Evolutionary conservation across 2,888 invertebrate species (phyloP).

Genomic region (Trisateles emortualis): DNA sequence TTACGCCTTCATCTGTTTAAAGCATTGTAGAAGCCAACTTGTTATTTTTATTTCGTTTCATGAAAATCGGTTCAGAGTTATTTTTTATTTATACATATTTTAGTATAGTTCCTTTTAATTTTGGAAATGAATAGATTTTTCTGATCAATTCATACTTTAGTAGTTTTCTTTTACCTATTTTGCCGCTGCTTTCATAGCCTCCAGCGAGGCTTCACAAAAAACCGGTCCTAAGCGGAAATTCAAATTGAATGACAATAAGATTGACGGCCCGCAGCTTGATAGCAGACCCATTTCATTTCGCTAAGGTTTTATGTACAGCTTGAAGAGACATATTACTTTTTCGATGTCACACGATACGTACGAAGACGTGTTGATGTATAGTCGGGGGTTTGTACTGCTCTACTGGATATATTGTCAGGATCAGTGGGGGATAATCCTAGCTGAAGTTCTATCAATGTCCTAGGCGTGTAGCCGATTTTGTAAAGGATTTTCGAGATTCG

Average conservation of each 20-base stretch:
- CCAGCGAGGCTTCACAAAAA: constrained; percentile 63
- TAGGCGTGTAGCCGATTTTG: constrained; percentile 13
- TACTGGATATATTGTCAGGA: constrained; percentile 34
- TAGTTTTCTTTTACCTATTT: neutral
- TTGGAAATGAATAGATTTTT: too few relatives aligned
- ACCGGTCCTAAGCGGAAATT: constrained; percentile 77
- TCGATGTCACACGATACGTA: constrained; percentile 54
- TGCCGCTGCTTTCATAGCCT: constrained; percentile 52
- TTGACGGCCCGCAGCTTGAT: constrained; percentile 79
- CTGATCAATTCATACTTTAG: too few relatives aligned
- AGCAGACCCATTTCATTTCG: constrained; percentile 76
- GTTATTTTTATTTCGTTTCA: too few relatives aligned
- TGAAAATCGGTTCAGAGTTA: too few relatives aligned
- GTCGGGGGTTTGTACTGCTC: constrained; percentile 29
- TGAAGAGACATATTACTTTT: constrained; percentile 68
- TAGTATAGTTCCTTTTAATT: too few relatives aligned
- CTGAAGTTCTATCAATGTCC: constrained; percentile 17
- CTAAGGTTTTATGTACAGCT: constrained; percentile 59
- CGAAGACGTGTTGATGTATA: constrained; percentile 46
- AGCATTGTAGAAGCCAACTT: too few relatives aligned
- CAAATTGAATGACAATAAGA: constrained; percentile 85
- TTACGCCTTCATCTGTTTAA: too few relatives aligned
- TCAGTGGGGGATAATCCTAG: constrained; percentile 24
- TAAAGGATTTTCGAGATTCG: constrained; percentile 5
- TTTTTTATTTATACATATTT: too few relatives aligned